A percentile compares a stretch with the other conserved stretches of the same genome.
These are phyloP conservation scores for Vireo griseus DNA, from an alignment of 2,797 vertebrate genomes.

Conservation along the genomic window DNA sequence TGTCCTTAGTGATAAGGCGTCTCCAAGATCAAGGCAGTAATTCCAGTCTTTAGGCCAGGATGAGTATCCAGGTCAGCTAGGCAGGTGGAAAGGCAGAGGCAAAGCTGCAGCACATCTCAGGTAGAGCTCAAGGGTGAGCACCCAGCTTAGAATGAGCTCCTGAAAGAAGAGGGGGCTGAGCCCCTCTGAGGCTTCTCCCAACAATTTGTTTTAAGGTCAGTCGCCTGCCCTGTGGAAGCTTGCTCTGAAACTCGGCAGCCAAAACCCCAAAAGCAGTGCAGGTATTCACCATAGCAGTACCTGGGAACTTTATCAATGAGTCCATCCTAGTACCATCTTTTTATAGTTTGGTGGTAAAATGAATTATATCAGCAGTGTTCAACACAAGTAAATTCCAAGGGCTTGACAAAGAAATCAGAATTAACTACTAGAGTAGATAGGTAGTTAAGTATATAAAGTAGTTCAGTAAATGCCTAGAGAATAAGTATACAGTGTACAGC, in stretches of 20 bases:
- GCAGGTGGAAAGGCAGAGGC: neutral
- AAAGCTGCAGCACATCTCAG: neutral
- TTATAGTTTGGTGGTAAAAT: neutral
- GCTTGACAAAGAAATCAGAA: neutral
- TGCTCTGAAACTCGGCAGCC: neutral
- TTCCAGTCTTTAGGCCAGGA: neutral
- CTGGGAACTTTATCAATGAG: neutral
- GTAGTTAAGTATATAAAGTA: neutral
- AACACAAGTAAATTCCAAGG: neutral
- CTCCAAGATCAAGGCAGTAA: neutral
- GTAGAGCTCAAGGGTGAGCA: neutral
- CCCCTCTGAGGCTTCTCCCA: neutral
- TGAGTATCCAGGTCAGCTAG: neutral
- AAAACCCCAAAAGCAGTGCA: neutral
- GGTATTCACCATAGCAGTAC: neutral
- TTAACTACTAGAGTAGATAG: neutral
- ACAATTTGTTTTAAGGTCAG: neutral
- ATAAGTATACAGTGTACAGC: neutral
- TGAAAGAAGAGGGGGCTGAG: neutral
- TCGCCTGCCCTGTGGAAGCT: neutral
- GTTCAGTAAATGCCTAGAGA: neutral
- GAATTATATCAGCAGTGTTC: neutral
- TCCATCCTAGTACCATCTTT: neutral
- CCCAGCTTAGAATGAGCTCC: neutral
- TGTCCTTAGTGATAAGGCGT: neutral